These are phyloP conservation scores for Fundulus diaphanus DNA, from an alignment of 2,797 vertebrate species.

Conservation along the genomic window DNA sequence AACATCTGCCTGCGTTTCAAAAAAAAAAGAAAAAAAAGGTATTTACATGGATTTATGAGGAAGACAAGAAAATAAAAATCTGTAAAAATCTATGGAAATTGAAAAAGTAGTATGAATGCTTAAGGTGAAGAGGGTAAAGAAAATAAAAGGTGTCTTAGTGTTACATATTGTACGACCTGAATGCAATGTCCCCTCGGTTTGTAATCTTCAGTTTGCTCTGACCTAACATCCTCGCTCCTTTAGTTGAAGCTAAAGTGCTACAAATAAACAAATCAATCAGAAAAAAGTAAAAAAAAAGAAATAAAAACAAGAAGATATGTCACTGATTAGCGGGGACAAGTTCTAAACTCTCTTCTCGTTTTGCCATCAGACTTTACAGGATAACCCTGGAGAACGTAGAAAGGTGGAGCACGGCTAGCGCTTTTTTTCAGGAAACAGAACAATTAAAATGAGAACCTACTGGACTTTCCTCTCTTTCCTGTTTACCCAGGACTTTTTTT, in stretches of 20 bases:
- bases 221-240: slow-evolving; percentile 23
- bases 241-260: slow-evolving; percentile 66
- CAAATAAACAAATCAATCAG: slow-evolving; percentile 54
- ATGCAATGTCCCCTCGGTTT: background rate
- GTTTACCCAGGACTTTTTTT: background rate
- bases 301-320: slow-evolving; percentile 27
- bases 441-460: background rate
- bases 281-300: slow-evolving; percentile 46
- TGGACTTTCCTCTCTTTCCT: background rate
- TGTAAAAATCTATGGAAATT: too few relatives aligned
- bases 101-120: slow-evolving; percentile 30
- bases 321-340: slow-evolving; percentile 35
- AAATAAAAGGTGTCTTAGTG: slow-evolving; percentile 38
- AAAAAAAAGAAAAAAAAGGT: too few relatives aligned
- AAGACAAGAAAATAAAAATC: slow-evolving; percentile 23
- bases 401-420: slow-evolving; percentile 21
- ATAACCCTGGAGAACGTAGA: slow-evolving; percentile 42
- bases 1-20: slow-evolving; percentile 63
- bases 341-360: slow-evolving; percentile 16
- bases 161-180: slow-evolving; percentile 20
- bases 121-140: slow-evolving; percentile 20
- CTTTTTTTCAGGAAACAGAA: slow-evolving; percentile 8
- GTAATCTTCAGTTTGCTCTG: background rate
- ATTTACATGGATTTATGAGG: slow-evolving; percentile 60
- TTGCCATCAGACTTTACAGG: slow-evolving; percentile 44